Evolutionary conservation across 2,888 invertebrate genomes (phyloP).

Genomic region (Nomada goodeniana): DNA sequence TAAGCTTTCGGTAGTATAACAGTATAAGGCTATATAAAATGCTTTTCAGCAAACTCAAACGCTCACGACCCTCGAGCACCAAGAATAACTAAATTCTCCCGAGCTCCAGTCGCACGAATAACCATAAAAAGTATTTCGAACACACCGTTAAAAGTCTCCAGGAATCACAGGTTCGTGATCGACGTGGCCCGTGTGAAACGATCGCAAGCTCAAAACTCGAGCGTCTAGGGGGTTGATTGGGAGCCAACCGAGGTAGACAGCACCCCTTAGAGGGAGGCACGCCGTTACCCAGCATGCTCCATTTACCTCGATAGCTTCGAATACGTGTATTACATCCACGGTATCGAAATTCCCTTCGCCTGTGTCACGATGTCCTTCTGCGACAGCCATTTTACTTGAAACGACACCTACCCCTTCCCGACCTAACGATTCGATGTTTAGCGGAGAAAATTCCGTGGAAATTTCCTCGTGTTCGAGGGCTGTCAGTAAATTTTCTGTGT

Average conservation of each 20-base stretch:
- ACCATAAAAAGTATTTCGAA: neutral
- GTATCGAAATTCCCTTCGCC: constrained; percentile 63
- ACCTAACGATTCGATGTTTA: constrained; percentile 57
- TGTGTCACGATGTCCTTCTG: constrained; percentile 1
- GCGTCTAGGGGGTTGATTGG: constrained; percentile 53
- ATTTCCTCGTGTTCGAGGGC: constrained; percentile 7
- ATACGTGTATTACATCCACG: constrained; percentile 69
- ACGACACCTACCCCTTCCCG: constrained; percentile 53
- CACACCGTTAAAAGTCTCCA: neutral
- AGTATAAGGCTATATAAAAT: too few species aligned
- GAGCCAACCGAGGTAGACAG: constrained; percentile 32
- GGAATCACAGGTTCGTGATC: constrained; percentile 11
- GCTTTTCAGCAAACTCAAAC: too few species aligned
- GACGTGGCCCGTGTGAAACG: constrained; percentile 59
- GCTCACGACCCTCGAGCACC: neutral
- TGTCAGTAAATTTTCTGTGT: neutral
- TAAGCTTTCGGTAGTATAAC: too few species aligned
- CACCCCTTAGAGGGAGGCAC: constrained; percentile 59
- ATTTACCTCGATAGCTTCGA: constrained; percentile 77
- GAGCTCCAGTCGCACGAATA: neutral
- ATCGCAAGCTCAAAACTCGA: constrained; percentile 68
- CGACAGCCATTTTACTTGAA: constrained; percentile 43
- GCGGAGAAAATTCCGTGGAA: constrained; percentile 37
- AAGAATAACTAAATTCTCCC: neutral
- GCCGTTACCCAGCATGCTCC: constrained; percentile 75